Conservation (phyloP, 1,140 invertebrate species). For the Ceratosolen solmsi region DNA sequence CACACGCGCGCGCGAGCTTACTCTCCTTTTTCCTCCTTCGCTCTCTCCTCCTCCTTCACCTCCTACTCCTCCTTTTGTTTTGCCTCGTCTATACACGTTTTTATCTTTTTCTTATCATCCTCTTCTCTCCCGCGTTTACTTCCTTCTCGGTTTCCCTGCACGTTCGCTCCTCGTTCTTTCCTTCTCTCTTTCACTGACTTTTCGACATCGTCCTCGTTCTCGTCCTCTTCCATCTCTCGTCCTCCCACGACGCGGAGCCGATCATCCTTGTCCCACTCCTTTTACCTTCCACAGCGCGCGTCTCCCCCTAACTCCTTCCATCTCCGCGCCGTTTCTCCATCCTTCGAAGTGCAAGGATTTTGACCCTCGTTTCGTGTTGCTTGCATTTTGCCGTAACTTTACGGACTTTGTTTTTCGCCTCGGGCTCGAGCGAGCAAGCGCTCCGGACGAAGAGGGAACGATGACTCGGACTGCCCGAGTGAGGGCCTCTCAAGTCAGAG, state of each 20-base stretch:
- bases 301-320: slow-evolving; percentile 39
- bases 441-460: neutral
- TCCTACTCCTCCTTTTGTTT: slow-evolving; percentile 31
- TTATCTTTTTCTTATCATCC: slow-evolving; percentile 50
- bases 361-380: slow-evolving; percentile 74
- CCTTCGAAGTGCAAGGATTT: slow-evolving; percentile 72
- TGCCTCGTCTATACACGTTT: slow-evolving; percentile 38
- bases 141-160: slow-evolving; percentile 43
- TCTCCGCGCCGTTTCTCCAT: slow-evolving; percentile 56
- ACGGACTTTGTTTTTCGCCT: slow-evolving; percentile 71
- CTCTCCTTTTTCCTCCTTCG: neutral
- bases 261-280: slow-evolving; percentile 33
- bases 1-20: neutral
- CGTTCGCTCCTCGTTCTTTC: slow-evolving; percentile 26
- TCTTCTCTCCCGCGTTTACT: slow-evolving; percentile 34
- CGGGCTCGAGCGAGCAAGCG: slow-evolving; percentile 53
- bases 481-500: slow-evolving; percentile 29
- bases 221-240: slow-evolving; percentile 21
- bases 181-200: slow-evolving; percentile 24
- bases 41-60: neutral
- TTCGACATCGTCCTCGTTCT: slow-evolving; percentile 17
- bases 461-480: slow-evolving; percentile 1
- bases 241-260: neutral
- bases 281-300: slow-evolving; percentile 45
- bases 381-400: slow-evolving; percentile 71